phyloP scores from a whole-genome alignment of 2,888 invertebrate genomes.

The Uloborus plumipes region DNA sequence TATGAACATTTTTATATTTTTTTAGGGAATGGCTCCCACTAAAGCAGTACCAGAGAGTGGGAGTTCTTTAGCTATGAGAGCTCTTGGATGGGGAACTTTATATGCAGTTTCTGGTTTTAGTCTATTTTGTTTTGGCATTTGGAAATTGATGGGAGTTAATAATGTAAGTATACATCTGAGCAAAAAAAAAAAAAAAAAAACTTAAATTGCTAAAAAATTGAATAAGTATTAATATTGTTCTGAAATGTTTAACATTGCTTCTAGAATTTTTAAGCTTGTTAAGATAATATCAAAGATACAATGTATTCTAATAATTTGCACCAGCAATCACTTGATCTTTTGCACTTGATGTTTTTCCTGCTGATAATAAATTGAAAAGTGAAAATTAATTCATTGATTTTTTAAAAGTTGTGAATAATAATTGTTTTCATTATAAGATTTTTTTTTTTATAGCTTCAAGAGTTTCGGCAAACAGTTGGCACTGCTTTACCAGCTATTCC shows the following conservation, averaged over 20 bases:
- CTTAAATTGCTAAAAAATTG: no score
- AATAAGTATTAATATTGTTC: no score
- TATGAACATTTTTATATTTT: not conserved
- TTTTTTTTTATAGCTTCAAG: conserved; percentile 77
- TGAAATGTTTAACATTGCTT: no score
- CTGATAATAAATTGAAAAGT: not conserved
- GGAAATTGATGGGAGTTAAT: conserved; percentile 89
- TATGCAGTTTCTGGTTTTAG: conserved; percentile 90
- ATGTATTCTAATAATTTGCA: no score
- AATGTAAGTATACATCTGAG: conserved; percentile 77
- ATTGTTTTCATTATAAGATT: not conserved
- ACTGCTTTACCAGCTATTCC: conserved; percentile 81
- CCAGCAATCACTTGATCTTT: no score
- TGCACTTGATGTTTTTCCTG: no score
- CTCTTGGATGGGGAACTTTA: conserved; percentile 88
- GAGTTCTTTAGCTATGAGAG: conserved; percentile 82
- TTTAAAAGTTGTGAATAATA: no score
- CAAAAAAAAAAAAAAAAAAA: no score
- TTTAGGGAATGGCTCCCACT: conserved; percentile 74
- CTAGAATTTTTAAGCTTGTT: no score
- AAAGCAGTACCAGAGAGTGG: conserved; percentile 80
- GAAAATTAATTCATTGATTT: not conserved
- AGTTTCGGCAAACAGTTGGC: conserved; percentile 87
- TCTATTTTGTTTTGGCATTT: conserved; percentile 83
- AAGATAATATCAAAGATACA: no score